phyloP scores from a whole-genome alignment of 2,113 vertebrate species.

The Ceyx melanurus region DNA sequence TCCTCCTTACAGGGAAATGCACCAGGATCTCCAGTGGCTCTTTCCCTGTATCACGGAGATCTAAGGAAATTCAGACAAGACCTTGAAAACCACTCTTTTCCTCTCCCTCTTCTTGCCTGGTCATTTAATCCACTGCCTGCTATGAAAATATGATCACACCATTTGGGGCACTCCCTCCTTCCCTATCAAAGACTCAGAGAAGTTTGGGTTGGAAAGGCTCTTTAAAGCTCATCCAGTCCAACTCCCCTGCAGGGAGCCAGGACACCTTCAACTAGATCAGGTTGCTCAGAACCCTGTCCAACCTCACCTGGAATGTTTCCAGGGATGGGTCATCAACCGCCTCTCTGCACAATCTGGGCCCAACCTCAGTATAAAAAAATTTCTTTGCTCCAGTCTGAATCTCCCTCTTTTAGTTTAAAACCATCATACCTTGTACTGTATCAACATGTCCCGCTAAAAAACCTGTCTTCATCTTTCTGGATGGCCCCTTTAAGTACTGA shows the following conservation, averaged over 20 bases:
- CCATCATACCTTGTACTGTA: background rate
- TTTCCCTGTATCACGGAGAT: background rate
- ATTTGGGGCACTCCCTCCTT: background rate
- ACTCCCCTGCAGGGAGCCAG: too few species aligned
- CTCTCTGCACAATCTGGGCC: background rate
- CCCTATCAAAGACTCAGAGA: background rate
- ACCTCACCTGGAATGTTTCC: background rate
- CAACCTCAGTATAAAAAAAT: background rate
- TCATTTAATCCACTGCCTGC: background rate
- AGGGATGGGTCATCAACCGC: background rate
- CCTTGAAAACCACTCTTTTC: background rate
- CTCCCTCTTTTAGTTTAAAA: background rate
- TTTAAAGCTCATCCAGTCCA: background rate
- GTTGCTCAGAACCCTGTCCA: too few species aligned
- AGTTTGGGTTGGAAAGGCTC: background rate
- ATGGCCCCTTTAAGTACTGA: background rate
- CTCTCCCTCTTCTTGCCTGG: background rate
- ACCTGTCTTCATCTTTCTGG: background rate
- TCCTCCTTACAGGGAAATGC: background rate
- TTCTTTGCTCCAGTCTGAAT: background rate
- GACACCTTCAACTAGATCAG: too few species aligned
- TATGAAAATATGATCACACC: accelerated
- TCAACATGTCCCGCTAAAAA: background rate
- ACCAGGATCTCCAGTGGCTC: accelerated
- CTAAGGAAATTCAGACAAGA: background rate